Evolutionary conservation across 2,888 invertebrate species (phyloP).

Genomic region (Myathropa florea): DNA sequence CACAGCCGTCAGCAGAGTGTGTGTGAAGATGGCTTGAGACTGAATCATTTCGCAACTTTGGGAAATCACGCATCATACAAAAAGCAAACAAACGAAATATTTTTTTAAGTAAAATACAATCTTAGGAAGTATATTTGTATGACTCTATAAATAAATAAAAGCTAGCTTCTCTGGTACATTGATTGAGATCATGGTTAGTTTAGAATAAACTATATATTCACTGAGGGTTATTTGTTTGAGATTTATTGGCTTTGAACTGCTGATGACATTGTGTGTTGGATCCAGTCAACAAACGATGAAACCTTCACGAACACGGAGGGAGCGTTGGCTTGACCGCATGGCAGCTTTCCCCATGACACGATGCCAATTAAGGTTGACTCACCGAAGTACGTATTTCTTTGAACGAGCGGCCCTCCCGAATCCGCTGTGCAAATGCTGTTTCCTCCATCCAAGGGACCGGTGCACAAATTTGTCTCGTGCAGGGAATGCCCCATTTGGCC

Average conservation of each 20-base stretch:
- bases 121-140: neutral
- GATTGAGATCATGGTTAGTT: slow-evolving; percentile 23
- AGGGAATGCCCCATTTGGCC: slow-evolving; percentile 75
- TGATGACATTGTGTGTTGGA: slow-evolving; percentile 74
- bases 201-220: neutral
- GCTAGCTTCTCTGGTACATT: neutral
- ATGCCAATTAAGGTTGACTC: slow-evolving; percentile 80
- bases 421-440: slow-evolving; percentile 79
- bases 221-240: neutral
- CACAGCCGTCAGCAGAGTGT: neutral
- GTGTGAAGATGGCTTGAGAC: neutral
- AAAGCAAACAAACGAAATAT: neutral
- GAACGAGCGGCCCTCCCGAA: slow-evolving; percentile 79
- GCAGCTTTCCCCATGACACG: slow-evolving; percentile 82
- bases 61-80: slow-evolving; percentile 14
- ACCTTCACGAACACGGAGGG: slow-evolving; percentile 82
- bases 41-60: slow-evolving; percentile 46
- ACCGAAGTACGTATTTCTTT: slow-evolving; percentile 63
- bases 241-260: slow-evolving; percentile 11
- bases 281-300: slow-evolving; percentile 81
- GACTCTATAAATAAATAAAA: slow-evolving; percentile 5
- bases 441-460: slow-evolving; percentile 78
- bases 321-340: slow-evolving; percentile 80
- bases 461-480: slow-evolving; percentile 79
- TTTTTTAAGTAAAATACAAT: neutral